Evolutionary conservation across 1,140 invertebrate species (phyloP), one percentile per base, ranked within the genome.

Genomic region (Danaus melanippus): DNA sequence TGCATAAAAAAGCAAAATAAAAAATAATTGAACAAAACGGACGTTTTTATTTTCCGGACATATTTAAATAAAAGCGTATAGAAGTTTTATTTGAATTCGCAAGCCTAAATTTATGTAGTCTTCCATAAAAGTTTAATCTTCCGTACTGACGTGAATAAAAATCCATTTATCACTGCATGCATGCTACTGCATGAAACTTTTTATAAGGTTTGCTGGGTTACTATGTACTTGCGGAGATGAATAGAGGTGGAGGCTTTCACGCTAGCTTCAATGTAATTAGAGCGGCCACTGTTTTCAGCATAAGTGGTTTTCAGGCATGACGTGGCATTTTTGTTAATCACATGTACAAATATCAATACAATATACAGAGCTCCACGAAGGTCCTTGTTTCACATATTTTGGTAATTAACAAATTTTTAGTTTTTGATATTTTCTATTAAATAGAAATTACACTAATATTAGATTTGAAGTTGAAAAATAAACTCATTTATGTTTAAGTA

Each of bases 191-290:
- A 46, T 50, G 55, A 64, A 65, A 53, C 45, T 64, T 62, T 69
- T 60, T 60, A 56, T 52, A 52, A 50, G 52, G 39, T 51, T 58
- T 53, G 50, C 54, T 57, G 50, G 21, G 41, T 64, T 58, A 66
- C 50, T 58, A 62, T 65, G 59, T 56, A 66, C 60, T 66, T 62
- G 58, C 50, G 50, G 67, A 63, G 58, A 69, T 78, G 73, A 78
- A 80, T 72, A 67, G 56, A 44, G 52, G 54, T 50, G 42, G 52
- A 56, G 70, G 55, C 67, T 78, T 80, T 80, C 67, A 71, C 62
- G 65, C 67, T 66, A 63, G 59, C 62, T 71, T 73, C 69, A 75
- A 74, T 80, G 69, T 80, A 78, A 80, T 79, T 79, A 79, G 73
- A 68, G 67, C 74, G 60, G 59, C 64, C 62, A 62, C 58, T 50